phyloP scores from a whole-genome alignment of 2,888 invertebrate species.

The Galeruca laticollis region DNA sequence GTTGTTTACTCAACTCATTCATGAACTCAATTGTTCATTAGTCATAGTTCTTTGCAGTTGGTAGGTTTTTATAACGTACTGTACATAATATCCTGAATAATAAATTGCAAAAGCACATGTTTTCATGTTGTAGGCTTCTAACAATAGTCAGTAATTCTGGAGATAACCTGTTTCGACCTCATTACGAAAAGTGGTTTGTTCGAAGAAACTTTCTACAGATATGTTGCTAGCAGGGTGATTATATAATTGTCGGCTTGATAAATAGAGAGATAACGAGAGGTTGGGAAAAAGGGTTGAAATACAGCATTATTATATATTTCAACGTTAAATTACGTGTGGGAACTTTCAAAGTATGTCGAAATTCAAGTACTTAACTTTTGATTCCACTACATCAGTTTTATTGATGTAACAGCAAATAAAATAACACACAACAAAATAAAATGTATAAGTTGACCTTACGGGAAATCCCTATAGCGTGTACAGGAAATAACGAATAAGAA shows the following conservation, averaged over 20 bases:
- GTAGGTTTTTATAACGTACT: too few species aligned
- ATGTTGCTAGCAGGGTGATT: constrained; percentile 23
- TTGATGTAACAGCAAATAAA: too few species aligned
- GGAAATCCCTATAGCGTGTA: too few species aligned
- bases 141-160: constrained; percentile 36
- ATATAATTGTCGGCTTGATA: constrained; percentile 28
- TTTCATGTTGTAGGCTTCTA: constrained; percentile 12
- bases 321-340: not conserved
- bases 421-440: too few species aligned
- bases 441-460: too few species aligned
- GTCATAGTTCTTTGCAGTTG: too few species aligned
- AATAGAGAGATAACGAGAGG: constrained; percentile 30
- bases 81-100: not conserved
- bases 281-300: constrained; percentile 17
- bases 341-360: not conserved
- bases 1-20: too few species aligned
- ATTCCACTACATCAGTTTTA: not conserved
- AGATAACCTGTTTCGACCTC: constrained; percentile 30
- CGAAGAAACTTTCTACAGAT: constrained; percentile 9
- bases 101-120: constrained; percentile 18
- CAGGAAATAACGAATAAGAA: too few species aligned
- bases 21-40: too few species aligned
- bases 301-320: not conserved
- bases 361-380: not conserved
- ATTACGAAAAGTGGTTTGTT: constrained; percentile 33